Evolutionary conservation across 2,113 vertebrate genomes (phyloP).

Genomic region (Oreochromis aureus): DNA sequence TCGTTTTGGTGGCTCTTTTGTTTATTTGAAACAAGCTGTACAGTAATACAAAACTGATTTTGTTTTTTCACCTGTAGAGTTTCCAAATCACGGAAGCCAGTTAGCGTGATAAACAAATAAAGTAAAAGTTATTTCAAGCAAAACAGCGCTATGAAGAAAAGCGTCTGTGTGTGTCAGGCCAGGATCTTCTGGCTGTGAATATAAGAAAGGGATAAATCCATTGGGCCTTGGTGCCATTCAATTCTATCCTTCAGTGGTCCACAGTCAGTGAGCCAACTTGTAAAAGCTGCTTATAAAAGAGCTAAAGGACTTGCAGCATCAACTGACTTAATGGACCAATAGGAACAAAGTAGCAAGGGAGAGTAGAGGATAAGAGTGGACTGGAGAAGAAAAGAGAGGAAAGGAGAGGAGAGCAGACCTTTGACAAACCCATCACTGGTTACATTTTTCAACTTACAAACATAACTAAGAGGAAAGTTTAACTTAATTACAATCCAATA

Average conservation of each 20-base stretch:
- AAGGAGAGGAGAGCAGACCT: background rate
- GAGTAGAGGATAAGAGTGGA: background rate
- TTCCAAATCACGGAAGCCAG: background rate
- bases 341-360: background rate
- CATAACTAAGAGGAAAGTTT: background rate
- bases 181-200: slow-evolving; percentile 45
- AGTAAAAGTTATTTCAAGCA: background rate
- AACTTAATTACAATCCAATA: background rate
- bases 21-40: background rate
- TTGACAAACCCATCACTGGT: background rate
- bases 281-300: slow-evolving; percentile 54
- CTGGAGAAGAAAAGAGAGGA: background rate
- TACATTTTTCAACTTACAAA: background rate
- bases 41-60: background rate
- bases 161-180: slow-evolving; percentile 1
- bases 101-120: background rate
- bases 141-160: slow-evolving; percentile 14
- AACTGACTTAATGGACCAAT: slow-evolving; percentile 48
- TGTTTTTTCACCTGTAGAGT: background rate
- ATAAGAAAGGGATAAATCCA: slow-evolving; percentile 37
- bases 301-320: slow-evolving; percentile 31
- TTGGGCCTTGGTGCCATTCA: slow-evolving; percentile 40
- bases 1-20: background rate
- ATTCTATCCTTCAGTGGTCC: slow-evolving; percentile 53
- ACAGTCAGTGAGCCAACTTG: slow-evolving; percentile 42